Percentiles rank a stretch among this genome's conserved stretches.
Evolutionary conservation across 2,113 vertebrate species (phyloP).

Genomic region (Anoplopoma fimbria): DNA sequence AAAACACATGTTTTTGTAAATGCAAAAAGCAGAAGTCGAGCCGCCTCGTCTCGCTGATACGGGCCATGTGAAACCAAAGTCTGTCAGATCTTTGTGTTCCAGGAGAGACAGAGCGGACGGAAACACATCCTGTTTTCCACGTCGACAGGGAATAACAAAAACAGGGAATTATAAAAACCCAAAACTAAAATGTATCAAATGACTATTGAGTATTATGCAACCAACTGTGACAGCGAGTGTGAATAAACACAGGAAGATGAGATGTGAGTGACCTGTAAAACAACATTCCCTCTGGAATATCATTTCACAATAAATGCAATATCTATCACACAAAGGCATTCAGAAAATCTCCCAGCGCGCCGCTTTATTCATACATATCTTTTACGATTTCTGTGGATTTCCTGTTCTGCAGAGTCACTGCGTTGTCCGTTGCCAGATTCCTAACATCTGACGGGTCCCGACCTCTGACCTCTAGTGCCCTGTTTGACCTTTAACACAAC

Average conservation of each 20-base stretch:
- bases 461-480: slow-evolving; percentile 41
- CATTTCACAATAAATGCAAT: background rate
- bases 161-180: background rate
- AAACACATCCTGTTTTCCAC: slow-evolving; percentile 61
- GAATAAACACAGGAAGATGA: slow-evolving; percentile 26
- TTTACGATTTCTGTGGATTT: slow-evolving; percentile 43
- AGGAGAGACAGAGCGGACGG: slow-evolving; percentile 26
- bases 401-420: slow-evolving; percentile 38
- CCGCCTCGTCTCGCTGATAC: slow-evolving; percentile 36
- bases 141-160: slow-evolving; percentile 47
- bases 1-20: slow-evolving; percentile 79
- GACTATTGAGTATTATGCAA: slow-evolving; percentile 8
- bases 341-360: slow-evolving; percentile 2
- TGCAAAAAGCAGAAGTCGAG: slow-evolving; percentile 65
- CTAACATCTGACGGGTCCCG: slow-evolving; percentile 3
- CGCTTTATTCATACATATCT: slow-evolving; percentile 2
- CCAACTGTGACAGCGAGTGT: slow-evolving; percentile 2
- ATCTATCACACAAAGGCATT: slow-evolving; percentile 25
- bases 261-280: background rate
- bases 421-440: slow-evolving; percentile 29
- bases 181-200: slow-evolving; percentile 16
- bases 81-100: slow-evolving; percentile 37
- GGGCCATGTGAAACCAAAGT: slow-evolving; percentile 58
- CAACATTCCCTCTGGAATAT: background rate
- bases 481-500: slow-evolving; percentile 32